phyloP scores from a whole-genome alignment of 2,888 invertebrate genomes.

The Microplitis manilae region DNA sequence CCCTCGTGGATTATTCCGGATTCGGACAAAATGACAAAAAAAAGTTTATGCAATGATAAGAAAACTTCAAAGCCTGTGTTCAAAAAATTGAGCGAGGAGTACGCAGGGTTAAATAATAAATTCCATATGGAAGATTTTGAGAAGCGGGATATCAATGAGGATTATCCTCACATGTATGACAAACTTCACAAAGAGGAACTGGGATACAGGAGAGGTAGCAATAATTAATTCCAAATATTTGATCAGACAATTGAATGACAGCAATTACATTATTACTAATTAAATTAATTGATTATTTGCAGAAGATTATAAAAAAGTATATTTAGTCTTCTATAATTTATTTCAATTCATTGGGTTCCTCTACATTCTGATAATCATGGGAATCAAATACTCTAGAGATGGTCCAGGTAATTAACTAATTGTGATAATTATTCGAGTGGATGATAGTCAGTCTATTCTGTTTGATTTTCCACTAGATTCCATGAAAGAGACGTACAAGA shows the following conservation, averaged over 20 bases:
- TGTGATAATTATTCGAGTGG: not conserved
- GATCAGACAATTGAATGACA: not conserved
- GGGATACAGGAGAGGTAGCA: conserved; percentile 82
- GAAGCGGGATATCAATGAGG: conserved; percentile 81
- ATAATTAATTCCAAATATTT: conserved; percentile 5
- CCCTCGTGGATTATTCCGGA: conserved; percentile 95
- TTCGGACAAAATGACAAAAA: conserved; percentile 91
- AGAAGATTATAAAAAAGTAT: conserved; percentile 88
- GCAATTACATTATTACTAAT: not conserved
- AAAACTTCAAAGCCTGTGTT: conserved; percentile 65
- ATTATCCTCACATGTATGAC: conserved; percentile 85
- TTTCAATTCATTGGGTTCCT: conserved; percentile 90
- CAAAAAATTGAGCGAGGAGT: conserved; percentile 62
- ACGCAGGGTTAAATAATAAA: conserved; percentile 15
- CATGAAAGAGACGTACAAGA: conserved; percentile 79
- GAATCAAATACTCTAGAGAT: conserved; percentile 82
- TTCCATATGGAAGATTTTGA: conserved; percentile 55
- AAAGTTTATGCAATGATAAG: conserved; percentile 80
- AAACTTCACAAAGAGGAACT: conserved; percentile 83
- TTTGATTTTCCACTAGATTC: conserved; percentile 72
- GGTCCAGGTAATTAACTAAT: conserved; percentile 75
- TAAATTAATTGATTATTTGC: conserved; percentile 63
- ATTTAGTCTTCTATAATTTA: conserved; percentile 90
- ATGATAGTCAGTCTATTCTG: not conserved
- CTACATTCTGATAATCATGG: conserved; percentile 83